Evolutionary conservation across 1,140 invertebrate genomes (phyloP).

Genomic region (Andrena cerasifolii): DNA sequence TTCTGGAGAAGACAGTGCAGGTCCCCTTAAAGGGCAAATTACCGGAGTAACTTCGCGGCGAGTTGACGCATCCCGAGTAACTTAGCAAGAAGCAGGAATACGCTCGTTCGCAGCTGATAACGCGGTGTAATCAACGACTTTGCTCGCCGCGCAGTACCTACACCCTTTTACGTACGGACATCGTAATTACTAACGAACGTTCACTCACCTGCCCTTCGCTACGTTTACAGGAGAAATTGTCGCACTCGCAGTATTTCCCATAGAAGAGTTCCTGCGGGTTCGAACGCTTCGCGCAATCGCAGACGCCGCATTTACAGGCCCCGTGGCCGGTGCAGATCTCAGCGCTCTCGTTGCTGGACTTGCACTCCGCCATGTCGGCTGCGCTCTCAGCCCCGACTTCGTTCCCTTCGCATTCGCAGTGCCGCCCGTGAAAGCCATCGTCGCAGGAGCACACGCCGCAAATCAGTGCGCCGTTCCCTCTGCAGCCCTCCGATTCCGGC

Average conservation of each 20-base stretch:
- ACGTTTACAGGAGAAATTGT: conserved; percentile 88
- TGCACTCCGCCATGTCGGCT: conserved; percentile 57
- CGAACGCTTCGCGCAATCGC: conserved; percentile 83
- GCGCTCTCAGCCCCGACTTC: conserved; percentile 47
- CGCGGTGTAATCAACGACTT: neutral
- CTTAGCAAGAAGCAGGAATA: neutral
- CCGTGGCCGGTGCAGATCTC: conserved; percentile 84
- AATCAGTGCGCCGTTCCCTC: conserved; percentile 81
- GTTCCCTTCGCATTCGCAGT: conserved; percentile 87
- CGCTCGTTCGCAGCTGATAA: neutral
- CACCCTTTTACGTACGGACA: no score
- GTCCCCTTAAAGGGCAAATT: conserved; percentile 40
- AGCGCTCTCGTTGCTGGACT: conserved; percentile 55
- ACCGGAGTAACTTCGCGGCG: conserved; percentile 22
- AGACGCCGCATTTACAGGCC: conserved; percentile 86
- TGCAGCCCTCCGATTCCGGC: conserved; percentile 80
- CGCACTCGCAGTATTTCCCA: conserved; percentile 89
- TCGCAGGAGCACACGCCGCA: conserved; percentile 91
- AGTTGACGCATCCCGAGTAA: neutral
- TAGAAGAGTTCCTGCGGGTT: conserved; percentile 80
- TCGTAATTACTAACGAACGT: neutral
- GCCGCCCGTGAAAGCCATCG: conserved; percentile 84
- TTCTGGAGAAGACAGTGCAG: conserved; percentile 10
- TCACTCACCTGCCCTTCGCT: conserved; percentile 77
- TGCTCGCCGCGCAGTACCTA: no score